Percentiles rank a stretch among this genome's conserved stretches.
Conservation (phyloP, 1,140 invertebrate species). For the Ips nitidus region DNA sequence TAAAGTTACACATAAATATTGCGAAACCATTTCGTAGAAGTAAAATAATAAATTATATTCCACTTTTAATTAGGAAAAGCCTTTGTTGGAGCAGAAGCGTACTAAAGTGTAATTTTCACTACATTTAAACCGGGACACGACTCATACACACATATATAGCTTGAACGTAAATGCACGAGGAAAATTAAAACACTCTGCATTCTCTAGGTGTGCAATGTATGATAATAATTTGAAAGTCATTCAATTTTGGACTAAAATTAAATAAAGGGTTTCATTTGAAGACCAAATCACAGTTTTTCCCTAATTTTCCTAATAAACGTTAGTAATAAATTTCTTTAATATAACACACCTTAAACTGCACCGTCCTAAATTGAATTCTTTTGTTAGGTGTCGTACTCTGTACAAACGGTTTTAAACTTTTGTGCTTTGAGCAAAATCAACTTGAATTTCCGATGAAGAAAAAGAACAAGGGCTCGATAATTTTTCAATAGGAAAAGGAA, state of each 20-base stretch:
- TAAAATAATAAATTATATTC: constrained; percentile 8
- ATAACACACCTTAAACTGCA: too few species aligned
- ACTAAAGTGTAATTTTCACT: constrained; percentile 13
- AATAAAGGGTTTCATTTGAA: neutral
- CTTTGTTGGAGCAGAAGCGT: constrained; percentile 9
- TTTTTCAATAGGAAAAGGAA: constrained; percentile 13
- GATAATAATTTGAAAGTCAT: constrained; percentile 16
- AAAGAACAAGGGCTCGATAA: constrained; percentile 2
- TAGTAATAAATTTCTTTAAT: too few species aligned
- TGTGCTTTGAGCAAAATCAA: neutral
- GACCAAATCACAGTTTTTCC: too few species aligned
- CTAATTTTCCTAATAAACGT: too few species aligned
- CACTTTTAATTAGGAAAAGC: constrained; percentile 14
- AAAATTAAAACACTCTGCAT: constrained; percentile 26
- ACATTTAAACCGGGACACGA: constrained; percentile 15
- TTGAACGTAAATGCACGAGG: constrained; percentile 13
- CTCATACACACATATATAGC: constrained; percentile 21
- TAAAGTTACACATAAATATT: too few species aligned
- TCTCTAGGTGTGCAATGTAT: constrained; percentile 21
- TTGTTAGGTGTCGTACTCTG: too few species aligned
- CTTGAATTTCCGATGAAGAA: neutral
- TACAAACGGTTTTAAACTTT: too few species aligned
- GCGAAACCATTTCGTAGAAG: neutral
- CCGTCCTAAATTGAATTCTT: too few species aligned
- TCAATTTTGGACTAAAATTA: constrained; percentile 19